Evolutionary conservation across 1,140 invertebrate species (phyloP).

Genomic region (Onthophagus taurus): DNA sequence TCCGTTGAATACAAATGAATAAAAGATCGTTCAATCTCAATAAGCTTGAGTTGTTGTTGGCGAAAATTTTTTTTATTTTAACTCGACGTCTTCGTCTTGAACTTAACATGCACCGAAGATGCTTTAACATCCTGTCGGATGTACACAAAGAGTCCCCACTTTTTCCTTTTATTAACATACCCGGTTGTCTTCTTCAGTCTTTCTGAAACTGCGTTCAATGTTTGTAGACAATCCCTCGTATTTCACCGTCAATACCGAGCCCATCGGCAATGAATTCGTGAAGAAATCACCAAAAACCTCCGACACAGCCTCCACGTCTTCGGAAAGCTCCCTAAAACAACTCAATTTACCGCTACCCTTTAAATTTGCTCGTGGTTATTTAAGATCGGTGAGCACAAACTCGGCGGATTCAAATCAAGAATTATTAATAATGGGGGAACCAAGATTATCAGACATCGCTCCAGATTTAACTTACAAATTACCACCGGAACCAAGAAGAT

Average conservation of each 20-base stretch:
- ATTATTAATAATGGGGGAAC: constrained; percentile 45
- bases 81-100: too few species aligned
- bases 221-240: constrained; percentile 52
- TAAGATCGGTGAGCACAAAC: constrained; percentile 45
- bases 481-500: constrained; percentile 33
- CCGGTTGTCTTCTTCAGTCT: too few species aligned
- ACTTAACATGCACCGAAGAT: too few species aligned
- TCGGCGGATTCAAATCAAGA: constrained; percentile 44
- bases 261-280: constrained; percentile 10
- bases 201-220: constrained; percentile 2
- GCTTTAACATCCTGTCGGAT: too few species aligned
- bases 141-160: too few species aligned
- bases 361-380: constrained; percentile 26
- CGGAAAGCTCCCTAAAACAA: constrained; percentile 24
- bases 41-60: too few species aligned
- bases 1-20: too few species aligned
- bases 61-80: too few species aligned
- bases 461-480: constrained; percentile 39
- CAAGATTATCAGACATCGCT: constrained; percentile 46
- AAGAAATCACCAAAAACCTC: constrained; percentile 13
- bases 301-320: constrained; percentile 18
- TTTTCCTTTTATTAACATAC: too few species aligned
- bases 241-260: constrained; percentile 41
- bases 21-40: too few species aligned
- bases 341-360: constrained; percentile 22